A percentile compares a stretch with the other conserved stretches of the same genome.
These are phyloP conservation scores for Pemphigus obesinymphae DNA, from an alignment of 1,140 invertebrate genomes.

Conservation along the genomic window DNA sequence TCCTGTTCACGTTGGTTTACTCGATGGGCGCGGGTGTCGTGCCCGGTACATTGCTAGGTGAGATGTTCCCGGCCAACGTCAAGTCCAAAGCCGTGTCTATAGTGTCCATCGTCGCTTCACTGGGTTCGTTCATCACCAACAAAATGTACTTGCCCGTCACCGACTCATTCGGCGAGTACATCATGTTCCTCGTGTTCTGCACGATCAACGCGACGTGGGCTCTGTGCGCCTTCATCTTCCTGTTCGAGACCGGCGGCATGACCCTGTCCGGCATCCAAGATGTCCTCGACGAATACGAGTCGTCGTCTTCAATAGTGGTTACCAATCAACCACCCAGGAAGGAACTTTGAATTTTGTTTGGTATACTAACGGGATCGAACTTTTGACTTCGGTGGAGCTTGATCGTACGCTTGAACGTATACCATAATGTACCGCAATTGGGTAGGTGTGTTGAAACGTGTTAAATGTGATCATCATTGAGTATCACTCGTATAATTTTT, in stretches of 20 bases:
- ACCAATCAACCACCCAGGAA: no score
- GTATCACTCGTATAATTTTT: no score
- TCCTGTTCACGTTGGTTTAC: slow-evolving; percentile 44
- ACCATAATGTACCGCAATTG: no score
- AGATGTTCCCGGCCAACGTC: slow-evolving; percentile 47
- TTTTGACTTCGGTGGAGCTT: no score
- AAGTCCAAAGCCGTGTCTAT: slow-evolving; percentile 46
- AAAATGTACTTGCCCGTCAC: slow-evolving; percentile 44
- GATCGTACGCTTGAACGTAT: no score
- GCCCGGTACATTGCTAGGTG: slow-evolving; percentile 45
- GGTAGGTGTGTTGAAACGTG: no score
- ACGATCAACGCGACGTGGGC: slow-evolving; percentile 55
- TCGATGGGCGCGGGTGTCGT: slow-evolving; percentile 46
- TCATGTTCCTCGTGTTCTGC: slow-evolving; percentile 46
- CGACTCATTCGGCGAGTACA: slow-evolving; percentile 30
- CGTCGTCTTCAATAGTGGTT: no score
- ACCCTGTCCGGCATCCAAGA: slow-evolving; percentile 70
- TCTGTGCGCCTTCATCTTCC: slow-evolving; percentile 50
- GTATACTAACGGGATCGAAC: no score
- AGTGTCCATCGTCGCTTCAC: slow-evolving; percentile 45
- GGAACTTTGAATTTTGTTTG: no score
- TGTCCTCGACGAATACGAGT: slow-evolving; percentile 53
- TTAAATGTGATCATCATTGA: no score
- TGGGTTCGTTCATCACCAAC: slow-evolving; percentile 44
- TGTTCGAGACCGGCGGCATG: slow-evolving; percentile 74